Evolutionary conservation across 2,113 vertebrate species (phyloP).

Genomic region (Muscicapa adusta): DNA sequence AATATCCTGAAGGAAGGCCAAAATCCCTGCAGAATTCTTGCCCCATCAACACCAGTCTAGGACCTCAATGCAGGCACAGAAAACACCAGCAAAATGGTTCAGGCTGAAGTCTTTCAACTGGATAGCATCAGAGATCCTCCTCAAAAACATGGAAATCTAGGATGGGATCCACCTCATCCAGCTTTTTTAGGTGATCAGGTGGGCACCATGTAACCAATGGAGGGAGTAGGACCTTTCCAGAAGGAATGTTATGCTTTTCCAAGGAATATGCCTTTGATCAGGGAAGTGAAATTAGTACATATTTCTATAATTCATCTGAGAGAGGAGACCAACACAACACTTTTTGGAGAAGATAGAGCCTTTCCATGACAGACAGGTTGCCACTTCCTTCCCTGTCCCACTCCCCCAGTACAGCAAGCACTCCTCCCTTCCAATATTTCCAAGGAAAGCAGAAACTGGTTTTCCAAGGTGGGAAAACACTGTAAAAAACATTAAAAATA

Average conservation of each 20-base stretch:
- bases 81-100: not conserved
- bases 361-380: not conserved
- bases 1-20: not conserved
- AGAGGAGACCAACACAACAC: not conserved
- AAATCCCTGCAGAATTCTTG: not conserved
- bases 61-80: not conserved
- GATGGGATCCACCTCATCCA: not conserved
- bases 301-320: not conserved
- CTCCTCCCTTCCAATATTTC: not conserved
- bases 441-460: not conserved
- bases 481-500: not conserved
- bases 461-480: not conserved
- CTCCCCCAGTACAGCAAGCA: not conserved
- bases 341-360: not conserved
- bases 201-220: not conserved
- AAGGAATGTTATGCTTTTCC: not conserved
- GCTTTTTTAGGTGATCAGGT: not conserved
- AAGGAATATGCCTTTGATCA: not conserved
- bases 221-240: not conserved
- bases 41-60: rapidly evolving
- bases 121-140: not conserved
- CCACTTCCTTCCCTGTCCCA: not conserved
- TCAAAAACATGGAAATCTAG: not conserved
- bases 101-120: not conserved
- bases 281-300: not conserved